phyloP scores from a whole-genome alignment of 2,113 vertebrate species.

The Ailuropoda melanoleuca region DNA sequence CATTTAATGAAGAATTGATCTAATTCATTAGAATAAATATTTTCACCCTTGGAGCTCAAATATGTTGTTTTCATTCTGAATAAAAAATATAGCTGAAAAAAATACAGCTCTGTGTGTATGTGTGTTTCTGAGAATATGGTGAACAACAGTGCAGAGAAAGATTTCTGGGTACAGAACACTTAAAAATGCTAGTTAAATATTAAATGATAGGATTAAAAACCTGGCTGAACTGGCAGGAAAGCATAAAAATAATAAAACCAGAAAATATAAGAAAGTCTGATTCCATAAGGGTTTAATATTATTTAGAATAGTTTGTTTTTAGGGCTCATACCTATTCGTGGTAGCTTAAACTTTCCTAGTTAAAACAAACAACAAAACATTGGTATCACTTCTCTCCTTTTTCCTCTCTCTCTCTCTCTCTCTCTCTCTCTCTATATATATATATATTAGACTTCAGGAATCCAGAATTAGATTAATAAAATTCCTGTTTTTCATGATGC shows the following conservation, averaged over 20 bases:
- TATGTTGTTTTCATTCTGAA: not conserved
- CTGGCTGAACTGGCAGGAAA: not conserved
- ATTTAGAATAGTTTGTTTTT: not conserved
- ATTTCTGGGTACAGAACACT: not conserved
- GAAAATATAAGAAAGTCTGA: not conserved
- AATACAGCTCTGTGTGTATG: not conserved
- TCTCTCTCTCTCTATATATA: too few species aligned
- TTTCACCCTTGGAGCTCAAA: not conserved
- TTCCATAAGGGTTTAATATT: not conserved
- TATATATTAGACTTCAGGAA: not conserved
- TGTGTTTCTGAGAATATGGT: not conserved
- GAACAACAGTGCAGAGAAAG: not conserved
- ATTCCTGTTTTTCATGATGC: not conserved
- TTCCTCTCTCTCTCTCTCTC: not conserved
- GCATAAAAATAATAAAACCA: not conserved
- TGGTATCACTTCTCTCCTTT: not conserved
- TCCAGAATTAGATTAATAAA: not conserved
- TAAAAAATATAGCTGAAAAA: not conserved
- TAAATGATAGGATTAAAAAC: not conserved
- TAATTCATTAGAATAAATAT: conserved; percentile 7
- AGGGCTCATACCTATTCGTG: not conserved
- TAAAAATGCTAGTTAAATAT: not conserved
- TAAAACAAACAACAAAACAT: not conserved
- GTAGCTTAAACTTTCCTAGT: not conserved
- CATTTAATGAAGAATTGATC: not conserved